Base-by-base conservation (phyloP, 2,113 vertebrate species). In the Oriolus oriolus region DNA sequence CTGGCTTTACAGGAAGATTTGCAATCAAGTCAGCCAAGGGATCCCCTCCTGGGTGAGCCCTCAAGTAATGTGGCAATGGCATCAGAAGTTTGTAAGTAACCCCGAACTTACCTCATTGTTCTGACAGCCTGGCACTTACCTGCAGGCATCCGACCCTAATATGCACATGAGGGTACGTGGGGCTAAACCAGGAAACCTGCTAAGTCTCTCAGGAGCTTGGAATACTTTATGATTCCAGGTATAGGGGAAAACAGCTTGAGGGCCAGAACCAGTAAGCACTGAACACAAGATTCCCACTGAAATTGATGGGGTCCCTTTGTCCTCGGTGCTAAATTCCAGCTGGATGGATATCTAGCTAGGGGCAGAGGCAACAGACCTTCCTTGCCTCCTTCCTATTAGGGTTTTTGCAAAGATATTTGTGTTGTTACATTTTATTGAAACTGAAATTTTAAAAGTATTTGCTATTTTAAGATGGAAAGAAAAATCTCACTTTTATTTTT, bases 21-120 rank as follows among this genome's bases (percentile, higher is more conserved):
- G 10, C 26, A 35, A 9, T 37, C 7, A 21, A 13, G 15, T 33
- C 39, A 56, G 39, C 10, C 35, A 78, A 54, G 20, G 9, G 12
- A 23, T 75, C 8, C 10, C 7, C 42, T 37, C 13, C 30, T 24
- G 16, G 18, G 5, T 33, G 37, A 85, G 19, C 24, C 12, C 30
- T 2, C 35, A 35, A 0, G 0, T 47, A 35, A 21, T 1, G 3
- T 13, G 15, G 10, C 30, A 83, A 45, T 9, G 6, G 35, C 26
- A 54, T 24, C 10, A 0, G 13, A 81, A 57, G 44, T 20, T 15
- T 54, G 7, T 35, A 30, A 50, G 33, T 4, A 79, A 44, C 12
- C 30, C 52, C 59, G 59, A 63, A 47, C 16, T 33, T 24, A 39
- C 12, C 24, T 49, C 42, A 11, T 45, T 17, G 0, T 59, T 65